phyloP scores from a whole-genome alignment of 53 echinoderm and acorn worm species.

The Hippasteria phrygiana region DNA sequence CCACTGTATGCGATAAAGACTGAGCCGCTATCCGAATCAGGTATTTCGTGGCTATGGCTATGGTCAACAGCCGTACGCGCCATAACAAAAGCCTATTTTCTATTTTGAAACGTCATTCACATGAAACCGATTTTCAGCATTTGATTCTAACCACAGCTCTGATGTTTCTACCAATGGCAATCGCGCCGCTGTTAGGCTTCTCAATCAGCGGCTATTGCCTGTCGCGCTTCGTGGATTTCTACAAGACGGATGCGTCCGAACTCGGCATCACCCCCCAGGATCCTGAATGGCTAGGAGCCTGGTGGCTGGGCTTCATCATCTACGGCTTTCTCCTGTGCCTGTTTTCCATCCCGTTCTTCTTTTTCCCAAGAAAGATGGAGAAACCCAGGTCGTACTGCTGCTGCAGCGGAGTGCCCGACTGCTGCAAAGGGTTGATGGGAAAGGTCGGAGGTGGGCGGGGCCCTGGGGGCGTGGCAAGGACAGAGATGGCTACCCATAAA shows the following conservation, averaged over 20 bases:
- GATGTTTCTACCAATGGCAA: conserved; percentile 33
- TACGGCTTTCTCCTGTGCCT: conserved; percentile 63
- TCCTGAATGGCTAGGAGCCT: conserved; percentile 82
- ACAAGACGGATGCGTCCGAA: conserved; percentile 37
- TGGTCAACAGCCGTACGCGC: too few species aligned
- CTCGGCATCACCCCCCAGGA: conserved; percentile 55
- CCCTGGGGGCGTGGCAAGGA: neutral
- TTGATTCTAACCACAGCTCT: conserved; percentile 24
- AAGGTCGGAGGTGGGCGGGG: neutral
- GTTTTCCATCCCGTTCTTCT: conserved; percentile 75
- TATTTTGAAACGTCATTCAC: neutral
- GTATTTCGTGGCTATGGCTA: too few species aligned
- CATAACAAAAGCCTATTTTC: too few species aligned
- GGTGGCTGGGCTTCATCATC: conserved; percentile 94
- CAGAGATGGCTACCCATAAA: neutral
- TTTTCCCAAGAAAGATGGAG: conserved; percentile 73
- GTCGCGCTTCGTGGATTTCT: conserved; percentile 68
- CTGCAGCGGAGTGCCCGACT: neutral
- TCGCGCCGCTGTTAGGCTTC: conserved; percentile 58
- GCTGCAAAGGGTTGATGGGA: neutral
- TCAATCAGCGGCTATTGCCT: conserved; percentile 61
- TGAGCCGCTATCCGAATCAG: too few species aligned
- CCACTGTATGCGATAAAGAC: too few species aligned
- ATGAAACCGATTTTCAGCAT: neutral
- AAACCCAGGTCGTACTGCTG: conserved; percentile 23